phyloP scores from a whole-genome alignment of 1,140 invertebrate species.

The Papilio aristodemus region DNA sequence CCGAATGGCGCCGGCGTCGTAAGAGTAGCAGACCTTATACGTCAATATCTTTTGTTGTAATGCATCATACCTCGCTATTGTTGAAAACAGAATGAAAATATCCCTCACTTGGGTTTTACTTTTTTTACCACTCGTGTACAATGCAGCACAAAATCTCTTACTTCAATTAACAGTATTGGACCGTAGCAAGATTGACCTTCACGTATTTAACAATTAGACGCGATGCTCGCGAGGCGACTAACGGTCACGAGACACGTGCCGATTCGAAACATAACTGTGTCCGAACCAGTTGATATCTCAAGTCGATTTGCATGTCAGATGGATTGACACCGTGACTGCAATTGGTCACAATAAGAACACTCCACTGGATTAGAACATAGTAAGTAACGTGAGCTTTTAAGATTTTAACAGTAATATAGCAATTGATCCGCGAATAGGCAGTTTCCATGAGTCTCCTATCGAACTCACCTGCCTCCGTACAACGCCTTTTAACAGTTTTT shows the following conservation, averaged over 20 bases:
- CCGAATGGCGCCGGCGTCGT: too few species aligned
- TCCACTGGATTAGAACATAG: neutral
- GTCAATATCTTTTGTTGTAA: too few species aligned
- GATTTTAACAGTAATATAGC: neutral
- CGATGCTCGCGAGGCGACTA: conserved; percentile 36
- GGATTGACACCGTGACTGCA: conserved; percentile 9
- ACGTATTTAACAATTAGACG: conserved; percentile 22
- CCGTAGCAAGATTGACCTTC: neutral
- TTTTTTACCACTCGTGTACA: too few species aligned
- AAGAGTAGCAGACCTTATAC: too few species aligned
- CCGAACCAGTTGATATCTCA: conserved; percentile 18
- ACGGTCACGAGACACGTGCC: conserved; percentile 33
- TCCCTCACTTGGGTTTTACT: too few species aligned
- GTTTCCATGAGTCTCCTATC: too few species aligned
- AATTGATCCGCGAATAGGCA: too few species aligned
- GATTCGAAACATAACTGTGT: conserved; percentile 38
- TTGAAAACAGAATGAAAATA: too few species aligned
- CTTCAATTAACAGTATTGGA: neutral
- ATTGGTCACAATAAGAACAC: neutral
- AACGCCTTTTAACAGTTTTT: too few species aligned
- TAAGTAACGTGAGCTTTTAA: neutral
- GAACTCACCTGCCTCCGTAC: too few species aligned
- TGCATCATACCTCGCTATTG: too few species aligned
- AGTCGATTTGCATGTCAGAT: conserved; percentile 17
- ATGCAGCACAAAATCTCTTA: neutral